Conservation (phyloP, 2,113 vertebrate species). For the Pollimyrus isidori region DNA sequence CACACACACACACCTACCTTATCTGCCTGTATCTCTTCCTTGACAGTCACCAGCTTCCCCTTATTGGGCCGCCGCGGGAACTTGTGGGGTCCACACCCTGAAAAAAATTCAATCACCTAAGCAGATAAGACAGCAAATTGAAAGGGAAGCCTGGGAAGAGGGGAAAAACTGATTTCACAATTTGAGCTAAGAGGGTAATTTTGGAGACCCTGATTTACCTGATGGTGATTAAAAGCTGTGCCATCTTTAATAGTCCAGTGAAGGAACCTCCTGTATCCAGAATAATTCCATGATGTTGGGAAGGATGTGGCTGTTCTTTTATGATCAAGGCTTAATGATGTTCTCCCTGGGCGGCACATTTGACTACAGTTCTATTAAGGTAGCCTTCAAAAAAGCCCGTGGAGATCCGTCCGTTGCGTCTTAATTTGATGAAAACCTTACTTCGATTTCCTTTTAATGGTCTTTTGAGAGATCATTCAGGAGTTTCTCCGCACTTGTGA, state of each 20-base stretch:
- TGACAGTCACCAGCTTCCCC: neutral
- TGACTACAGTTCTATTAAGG: conserved; percentile 3
- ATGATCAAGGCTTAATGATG: neutral
- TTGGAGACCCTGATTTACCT: conserved; percentile 2
- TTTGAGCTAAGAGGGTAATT: conserved; percentile 1
- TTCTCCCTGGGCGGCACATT: neutral
- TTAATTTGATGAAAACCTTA: neutral
- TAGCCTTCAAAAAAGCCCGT: neutral
- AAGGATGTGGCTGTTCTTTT: neutral
- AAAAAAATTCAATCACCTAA: conserved; percentile 6
- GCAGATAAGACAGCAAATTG: conserved; percentile 9
- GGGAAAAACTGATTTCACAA: neutral
- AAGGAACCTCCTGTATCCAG: neutral
- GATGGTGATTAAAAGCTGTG: conserved; percentile 11
- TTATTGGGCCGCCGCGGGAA: neutral
- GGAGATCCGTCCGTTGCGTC: neutral
- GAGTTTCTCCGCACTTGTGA: neutral
- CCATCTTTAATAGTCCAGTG: neutral
- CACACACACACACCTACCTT: neutral
- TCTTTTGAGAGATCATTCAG: neutral
- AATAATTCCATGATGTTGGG: neutral
- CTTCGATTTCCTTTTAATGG: neutral
- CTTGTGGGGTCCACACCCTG: neutral
- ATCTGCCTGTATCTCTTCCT: neutral
- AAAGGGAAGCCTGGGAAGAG: neutral